Evolutionary conservation across 2,888 invertebrate species (phyloP), one percentile per base, ranked within the genome.

Genomic region (Hyalella azteca): DNA sequence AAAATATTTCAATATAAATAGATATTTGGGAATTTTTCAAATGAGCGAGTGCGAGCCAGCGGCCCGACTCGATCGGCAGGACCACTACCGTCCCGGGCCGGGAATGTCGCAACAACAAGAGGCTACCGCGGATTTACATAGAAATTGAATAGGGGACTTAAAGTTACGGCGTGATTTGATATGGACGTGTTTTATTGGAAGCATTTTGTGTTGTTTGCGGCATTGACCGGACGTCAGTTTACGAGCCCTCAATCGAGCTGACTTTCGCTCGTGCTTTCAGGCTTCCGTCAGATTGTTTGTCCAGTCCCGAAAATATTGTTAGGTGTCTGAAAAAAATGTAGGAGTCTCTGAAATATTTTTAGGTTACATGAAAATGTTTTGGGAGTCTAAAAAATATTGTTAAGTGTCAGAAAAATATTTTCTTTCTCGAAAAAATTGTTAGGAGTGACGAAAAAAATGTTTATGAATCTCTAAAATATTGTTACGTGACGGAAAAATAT

Each of bases 131-230:
- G 66, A 66, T 66, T 66, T 66, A 66, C 66, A 66, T 66, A 66
- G 66, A 66, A 66, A 66, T 66, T 66, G 66, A 66, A 66, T 66
- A 66, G 66, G 66, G 66, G 66, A 29, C 66, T 66, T 66, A 66
- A 66, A 66, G 66, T 66, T 66, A 66, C 36, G 66, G 29, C 66
- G 66, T 66, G 66, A 22, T 66, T 66, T 66, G 66, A 66, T 66
- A 66, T 66, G 66, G 66, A 29, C 66, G 66, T 36, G 36, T 66
- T 66, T 66, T 66, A 66, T 66, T 66, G 66, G 66, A 19, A n/a
- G 36, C 36, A 32, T 66, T 66, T 66, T 66, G 66, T 66, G 36
- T 66, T 66, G 66, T 66, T 66, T 66, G 66, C 36, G 36, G 66
- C 66, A 36, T 32, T 66, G 66, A 66, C 66, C 66, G 66, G 66